These are phyloP conservation scores for Mechanitis mazaeus DNA, from an alignment of 2,888 invertebrate genomes.

Conservation along the genomic window DNA sequence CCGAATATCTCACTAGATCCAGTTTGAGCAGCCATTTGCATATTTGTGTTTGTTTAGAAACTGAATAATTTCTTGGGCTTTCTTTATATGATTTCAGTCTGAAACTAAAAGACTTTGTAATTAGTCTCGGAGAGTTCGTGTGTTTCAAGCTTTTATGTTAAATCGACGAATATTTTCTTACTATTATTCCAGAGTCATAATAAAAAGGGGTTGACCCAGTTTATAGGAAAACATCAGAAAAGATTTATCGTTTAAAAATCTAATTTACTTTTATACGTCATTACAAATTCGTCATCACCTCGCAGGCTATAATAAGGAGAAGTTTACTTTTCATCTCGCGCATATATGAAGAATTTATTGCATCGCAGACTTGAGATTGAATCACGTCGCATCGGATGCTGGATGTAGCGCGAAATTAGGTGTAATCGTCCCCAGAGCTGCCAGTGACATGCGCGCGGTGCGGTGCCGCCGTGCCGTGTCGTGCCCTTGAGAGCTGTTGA, in stretches of 20 bases:
- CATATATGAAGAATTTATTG: conserved; percentile 29
- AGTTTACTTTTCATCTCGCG: conserved; percentile 57
- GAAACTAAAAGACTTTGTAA: neutral
- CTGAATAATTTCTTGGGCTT: neutral
- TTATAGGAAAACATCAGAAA: neutral
- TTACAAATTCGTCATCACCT: conserved; percentile 1
- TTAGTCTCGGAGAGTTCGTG: neutral
- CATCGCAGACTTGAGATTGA: conserved; percentile 24
- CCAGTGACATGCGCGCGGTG: conserved; percentile 14
- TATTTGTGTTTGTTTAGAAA: conserved; percentile 22
- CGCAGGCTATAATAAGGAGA: conserved; percentile 42
- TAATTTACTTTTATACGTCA: neutral
- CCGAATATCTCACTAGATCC: conserved; percentile 20
- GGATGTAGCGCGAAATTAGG: conserved; percentile 22
- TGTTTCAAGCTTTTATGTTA: no score
- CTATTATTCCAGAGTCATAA: no score
- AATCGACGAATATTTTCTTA: no score
- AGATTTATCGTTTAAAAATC: neutral
- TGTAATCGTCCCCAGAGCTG: conserved; percentile 15
- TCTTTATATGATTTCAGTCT: neutral
- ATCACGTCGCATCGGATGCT: conserved; percentile 24
- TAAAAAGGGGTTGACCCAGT: no score
- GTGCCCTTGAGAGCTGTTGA: conserved; percentile 6
- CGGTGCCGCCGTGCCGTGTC: conserved; percentile 1
- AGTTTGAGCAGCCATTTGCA: conserved; percentile 21